Conservation (phyloP, 2,888 invertebrate genomes). For the Acanthosepion esculentum region DNA sequence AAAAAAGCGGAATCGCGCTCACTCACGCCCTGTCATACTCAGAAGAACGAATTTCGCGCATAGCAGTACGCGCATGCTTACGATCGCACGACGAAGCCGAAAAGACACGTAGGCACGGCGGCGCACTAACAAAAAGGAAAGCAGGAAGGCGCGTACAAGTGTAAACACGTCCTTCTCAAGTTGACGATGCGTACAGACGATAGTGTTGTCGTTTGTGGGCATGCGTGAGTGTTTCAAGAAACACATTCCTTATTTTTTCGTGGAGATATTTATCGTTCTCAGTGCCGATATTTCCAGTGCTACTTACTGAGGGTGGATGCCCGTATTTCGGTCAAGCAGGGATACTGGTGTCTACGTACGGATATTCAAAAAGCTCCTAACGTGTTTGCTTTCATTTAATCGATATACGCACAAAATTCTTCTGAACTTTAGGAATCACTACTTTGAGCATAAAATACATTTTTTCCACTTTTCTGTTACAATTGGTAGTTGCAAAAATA, state of each 20-base stretch:
- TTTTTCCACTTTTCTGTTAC: too few species aligned
- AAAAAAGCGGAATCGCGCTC: background rate
- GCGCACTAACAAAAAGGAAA: background rate
- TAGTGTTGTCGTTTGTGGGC: background rate
- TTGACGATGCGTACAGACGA: background rate
- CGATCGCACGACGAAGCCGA: background rate
- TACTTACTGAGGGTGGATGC: background rate
- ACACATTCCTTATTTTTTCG: background rate
- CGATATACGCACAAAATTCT: too few species aligned
- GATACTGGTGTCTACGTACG: too few species aligned
- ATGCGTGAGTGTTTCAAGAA: too few species aligned
- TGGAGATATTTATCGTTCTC: background rate
- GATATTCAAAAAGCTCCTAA: too few species aligned
- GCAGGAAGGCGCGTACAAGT: background rate
- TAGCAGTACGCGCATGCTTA: background rate
- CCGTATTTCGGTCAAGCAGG: background rate
- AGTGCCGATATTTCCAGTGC: background rate
- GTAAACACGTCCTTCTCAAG: background rate
- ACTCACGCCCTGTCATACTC: background rate
- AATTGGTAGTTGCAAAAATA: too few species aligned
- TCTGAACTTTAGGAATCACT: too few species aligned
- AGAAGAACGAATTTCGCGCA: background rate
- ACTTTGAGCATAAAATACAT: too few species aligned
- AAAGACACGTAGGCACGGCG: background rate
- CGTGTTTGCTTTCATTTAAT: too few species aligned